A percentile compares a stretch with the other conserved stretches of the same genome.
These are phyloP conservation scores for Synodontis membranacea DNA, from an alignment of 2,113 vertebrate species.

Conservation along the genomic window DNA sequence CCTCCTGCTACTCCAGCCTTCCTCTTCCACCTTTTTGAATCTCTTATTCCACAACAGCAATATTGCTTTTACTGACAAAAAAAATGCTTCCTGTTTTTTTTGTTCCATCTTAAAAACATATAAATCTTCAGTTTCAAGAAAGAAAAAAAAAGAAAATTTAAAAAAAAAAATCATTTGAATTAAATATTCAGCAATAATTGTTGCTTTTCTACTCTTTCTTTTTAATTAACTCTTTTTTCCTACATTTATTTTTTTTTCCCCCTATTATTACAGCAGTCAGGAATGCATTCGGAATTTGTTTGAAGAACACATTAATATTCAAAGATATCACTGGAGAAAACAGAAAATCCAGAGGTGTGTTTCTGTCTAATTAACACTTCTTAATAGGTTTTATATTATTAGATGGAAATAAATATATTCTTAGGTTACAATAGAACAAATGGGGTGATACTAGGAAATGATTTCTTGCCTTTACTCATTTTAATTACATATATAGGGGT, in stretches of 20 bases:
- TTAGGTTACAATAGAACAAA: neutral
- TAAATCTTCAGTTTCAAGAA: neutral
- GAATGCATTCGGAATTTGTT: slow-evolving; percentile 6
- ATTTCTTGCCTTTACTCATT: neutral
- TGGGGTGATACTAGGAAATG: neutral
- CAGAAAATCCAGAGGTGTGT: neutral
- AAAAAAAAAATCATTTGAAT: neutral
- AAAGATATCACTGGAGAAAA: slow-evolving; percentile 7
- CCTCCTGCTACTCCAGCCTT: neutral
- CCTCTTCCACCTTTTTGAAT: neutral
- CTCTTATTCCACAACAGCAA: neutral
- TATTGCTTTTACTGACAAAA: neutral
- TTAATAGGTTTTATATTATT: neutral
- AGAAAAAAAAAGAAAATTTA: neutral
- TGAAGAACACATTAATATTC: neutral
- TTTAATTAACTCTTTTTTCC: slow-evolving; percentile 29
- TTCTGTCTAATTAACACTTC: slow-evolving; percentile 10
- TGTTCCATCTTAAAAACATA: neutral
- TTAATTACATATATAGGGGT: neutral
- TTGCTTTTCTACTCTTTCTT: slow-evolving; percentile 24
- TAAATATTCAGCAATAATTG: slow-evolving; percentile 27
- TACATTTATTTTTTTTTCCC: no score
- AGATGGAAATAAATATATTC: neutral
- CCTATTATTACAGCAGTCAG: neutral
- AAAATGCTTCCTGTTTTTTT: neutral